A percentile compares a stretch with the other conserved stretches of the same genome.
Evolutionary conservation across 2,888 invertebrate species (phyloP).

Genomic region (Synergus umbraculus): DNA sequence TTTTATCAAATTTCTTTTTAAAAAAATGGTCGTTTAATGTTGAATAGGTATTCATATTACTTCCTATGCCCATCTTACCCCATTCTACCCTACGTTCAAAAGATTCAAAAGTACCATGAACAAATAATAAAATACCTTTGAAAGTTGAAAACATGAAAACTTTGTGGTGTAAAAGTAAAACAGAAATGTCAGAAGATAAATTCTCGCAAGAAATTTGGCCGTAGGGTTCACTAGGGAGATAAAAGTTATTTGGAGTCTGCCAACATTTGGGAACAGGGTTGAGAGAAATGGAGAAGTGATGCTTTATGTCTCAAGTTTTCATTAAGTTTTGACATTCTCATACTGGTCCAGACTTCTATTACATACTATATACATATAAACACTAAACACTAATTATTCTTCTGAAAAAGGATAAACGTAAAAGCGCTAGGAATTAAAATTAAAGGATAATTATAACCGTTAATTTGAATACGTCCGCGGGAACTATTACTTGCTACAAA

Average conservation of each 20-base stretch:
- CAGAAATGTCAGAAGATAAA: not conserved
- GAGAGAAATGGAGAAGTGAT: not conserved
- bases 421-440: no score
- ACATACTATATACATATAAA: not conserved
- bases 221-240: not conserved
- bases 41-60: no score
- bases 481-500: not conserved
- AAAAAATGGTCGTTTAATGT: no score
- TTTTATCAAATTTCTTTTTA: no score
- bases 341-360: not conserved
- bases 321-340: not conserved
- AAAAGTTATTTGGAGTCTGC: slow-evolving; percentile 5
- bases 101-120: not conserved
- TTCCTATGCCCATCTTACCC: no score
- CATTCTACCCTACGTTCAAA: no score
- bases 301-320: slow-evolving; percentile 7
- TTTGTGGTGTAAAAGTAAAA: not conserved
- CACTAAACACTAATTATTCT: no score
- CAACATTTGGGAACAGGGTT: not conserved
- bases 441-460: no score
- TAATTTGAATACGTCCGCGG: no score
- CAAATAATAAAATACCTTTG: not conserved
- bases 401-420: no score
- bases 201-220: not conserved
- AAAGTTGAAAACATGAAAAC: not conserved